Conservation (phyloP, 2,888 invertebrate species). For the Capitulum mitella region DNA sequence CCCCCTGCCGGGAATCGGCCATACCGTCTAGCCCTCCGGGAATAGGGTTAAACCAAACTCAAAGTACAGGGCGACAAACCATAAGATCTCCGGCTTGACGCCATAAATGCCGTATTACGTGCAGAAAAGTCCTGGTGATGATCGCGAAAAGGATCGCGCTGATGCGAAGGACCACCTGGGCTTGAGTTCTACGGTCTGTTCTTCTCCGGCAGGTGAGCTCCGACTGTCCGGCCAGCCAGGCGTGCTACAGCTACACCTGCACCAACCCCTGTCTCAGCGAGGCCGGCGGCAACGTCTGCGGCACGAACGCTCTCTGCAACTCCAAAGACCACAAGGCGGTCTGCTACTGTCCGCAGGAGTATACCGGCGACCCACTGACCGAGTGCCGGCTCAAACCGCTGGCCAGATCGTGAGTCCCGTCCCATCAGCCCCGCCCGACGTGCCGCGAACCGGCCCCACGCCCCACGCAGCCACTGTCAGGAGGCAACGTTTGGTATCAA, state of each 20-base stretch:
- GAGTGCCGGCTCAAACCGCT: constrained; percentile 34
- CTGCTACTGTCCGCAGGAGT: constrained; percentile 36
- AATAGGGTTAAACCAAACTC: too few relatives aligned
- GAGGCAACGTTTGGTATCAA: neutral
- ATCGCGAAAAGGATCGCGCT: too few relatives aligned
- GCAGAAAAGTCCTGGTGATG: too few relatives aligned
- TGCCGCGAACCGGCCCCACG: too few relatives aligned
- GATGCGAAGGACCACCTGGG: too few relatives aligned
- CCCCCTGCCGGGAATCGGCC: too few relatives aligned
- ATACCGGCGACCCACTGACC: constrained; percentile 38
- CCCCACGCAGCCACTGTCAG: neutral
- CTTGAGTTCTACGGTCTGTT: too few relatives aligned
- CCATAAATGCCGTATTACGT: too few relatives aligned
- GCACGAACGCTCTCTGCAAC: constrained; percentile 65
- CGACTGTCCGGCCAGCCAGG: constrained; percentile 65
- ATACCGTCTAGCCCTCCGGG: too few relatives aligned
- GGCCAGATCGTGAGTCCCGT: neutral
- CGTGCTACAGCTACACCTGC: constrained; percentile 68
- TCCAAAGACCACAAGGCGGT: constrained; percentile 55
- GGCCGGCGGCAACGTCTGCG: constrained; percentile 49
- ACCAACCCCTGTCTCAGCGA: constrained; percentile 38
- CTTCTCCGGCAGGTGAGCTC: constrained; percentile 5
- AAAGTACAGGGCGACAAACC: too few relatives aligned
- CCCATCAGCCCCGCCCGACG: too few relatives aligned
- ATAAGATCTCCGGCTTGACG: too few relatives aligned